Percentiles rank a stretch among this genome's conserved stretches.
These are phyloP conservation scores for Thripadectes ignobilis DNA, from an alignment of 2,797 vertebrate species.

Conservation along the genomic window DNA sequence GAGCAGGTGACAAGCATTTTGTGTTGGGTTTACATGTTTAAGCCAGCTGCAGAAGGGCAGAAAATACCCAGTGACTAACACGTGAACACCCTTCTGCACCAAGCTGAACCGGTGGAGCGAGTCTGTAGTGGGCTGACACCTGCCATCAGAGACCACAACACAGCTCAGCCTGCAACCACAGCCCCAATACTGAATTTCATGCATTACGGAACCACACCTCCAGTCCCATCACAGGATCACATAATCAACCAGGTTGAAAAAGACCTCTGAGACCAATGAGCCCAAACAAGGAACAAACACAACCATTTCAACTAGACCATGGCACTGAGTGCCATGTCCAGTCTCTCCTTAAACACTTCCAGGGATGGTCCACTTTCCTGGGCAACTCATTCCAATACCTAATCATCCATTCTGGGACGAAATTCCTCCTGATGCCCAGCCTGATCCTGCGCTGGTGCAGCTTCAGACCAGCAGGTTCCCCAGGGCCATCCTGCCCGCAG, in stretches of 20 bases:
- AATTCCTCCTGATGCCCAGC: background rate
- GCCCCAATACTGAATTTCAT: background rate
- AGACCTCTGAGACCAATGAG: background rate
- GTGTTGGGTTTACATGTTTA: background rate
- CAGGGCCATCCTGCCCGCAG: background rate
- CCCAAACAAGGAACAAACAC: background rate
- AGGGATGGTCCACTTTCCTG: background rate
- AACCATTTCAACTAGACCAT: background rate
- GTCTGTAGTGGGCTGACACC: background rate
- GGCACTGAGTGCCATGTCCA: background rate
- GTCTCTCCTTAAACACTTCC: background rate
- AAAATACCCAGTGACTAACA: background rate
- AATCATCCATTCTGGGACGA: background rate
- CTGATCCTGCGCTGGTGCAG: background rate
- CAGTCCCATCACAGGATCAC: background rate
- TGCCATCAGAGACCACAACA: rapidly evolving
- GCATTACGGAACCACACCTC: rapidly evolving
- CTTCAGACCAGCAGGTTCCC: rapidly evolving
- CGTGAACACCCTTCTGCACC: background rate
- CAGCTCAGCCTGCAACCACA: background rate
- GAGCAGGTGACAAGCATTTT: background rate
- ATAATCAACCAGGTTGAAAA: background rate
- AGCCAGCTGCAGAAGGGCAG: background rate
- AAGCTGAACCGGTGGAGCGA: background rate
- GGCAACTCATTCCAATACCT: background rate